phyloP scores from a whole-genome alignment of 2,888 invertebrate genomes.

The Ophion ventricosus region DNA sequence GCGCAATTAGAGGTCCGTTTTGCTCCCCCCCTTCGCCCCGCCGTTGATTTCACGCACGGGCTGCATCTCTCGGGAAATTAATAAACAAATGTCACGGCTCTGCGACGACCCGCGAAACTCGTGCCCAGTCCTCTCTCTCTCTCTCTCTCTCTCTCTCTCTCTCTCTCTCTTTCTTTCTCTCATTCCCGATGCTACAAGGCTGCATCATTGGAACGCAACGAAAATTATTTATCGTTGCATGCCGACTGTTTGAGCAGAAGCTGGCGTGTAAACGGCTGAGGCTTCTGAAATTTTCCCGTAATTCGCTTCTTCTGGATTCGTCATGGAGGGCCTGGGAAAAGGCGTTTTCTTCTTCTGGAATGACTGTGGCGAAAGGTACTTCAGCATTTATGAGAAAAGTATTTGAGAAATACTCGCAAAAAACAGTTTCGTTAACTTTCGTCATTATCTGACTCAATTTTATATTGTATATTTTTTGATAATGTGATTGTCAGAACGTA shows the following conservation, averaged over 20 bases:
- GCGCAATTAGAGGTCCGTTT: constrained; percentile 16
- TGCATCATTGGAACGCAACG: background rate
- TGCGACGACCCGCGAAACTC: background rate
- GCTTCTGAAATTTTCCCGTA: background rate
- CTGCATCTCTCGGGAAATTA: constrained; percentile 14
- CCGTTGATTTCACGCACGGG: background rate
- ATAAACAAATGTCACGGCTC: constrained; percentile 26
- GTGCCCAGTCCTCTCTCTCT: constrained; percentile 17
- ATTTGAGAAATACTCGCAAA: background rate
- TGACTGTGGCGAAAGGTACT: too few relatives aligned
- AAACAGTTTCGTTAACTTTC: background rate
- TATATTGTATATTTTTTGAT: too few relatives aligned
- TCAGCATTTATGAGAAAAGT: background rate
- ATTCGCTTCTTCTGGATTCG: too few relatives aligned
- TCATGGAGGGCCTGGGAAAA: too few relatives aligned
- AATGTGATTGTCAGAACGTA: too few relatives aligned
- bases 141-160: constrained; percentile 19
- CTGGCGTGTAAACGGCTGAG: background rate
- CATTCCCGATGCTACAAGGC: background rate
- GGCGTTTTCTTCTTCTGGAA: background rate
- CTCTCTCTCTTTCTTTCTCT: constrained; percentile 18
- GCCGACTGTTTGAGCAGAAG: too few relatives aligned
- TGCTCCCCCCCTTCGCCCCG: background rate
- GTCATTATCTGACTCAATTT: too few relatives aligned
- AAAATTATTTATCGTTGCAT: too few relatives aligned